Conservation (phyloP, 2,888 invertebrate genomes). For the Hydroisotoma schaefferi region DNA sequence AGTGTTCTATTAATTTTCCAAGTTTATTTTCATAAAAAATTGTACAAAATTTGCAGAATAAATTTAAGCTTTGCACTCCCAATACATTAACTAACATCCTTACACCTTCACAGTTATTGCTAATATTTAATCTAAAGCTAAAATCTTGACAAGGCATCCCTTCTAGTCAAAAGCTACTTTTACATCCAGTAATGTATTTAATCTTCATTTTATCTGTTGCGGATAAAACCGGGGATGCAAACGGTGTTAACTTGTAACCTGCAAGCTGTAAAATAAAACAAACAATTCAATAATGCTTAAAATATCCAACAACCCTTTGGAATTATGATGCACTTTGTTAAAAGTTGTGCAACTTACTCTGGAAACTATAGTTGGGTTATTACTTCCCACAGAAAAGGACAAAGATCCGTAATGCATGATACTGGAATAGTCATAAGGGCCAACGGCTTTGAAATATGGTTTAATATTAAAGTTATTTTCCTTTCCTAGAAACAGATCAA, state of each 20-base stretch:
- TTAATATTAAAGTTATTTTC: constrained; percentile 1
- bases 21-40: too few relatives aligned
- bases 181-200: constrained; percentile 1
- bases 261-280: background rate
- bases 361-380: background rate
- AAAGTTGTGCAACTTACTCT: background rate
- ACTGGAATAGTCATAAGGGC: background rate
- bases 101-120: too few relatives aligned
- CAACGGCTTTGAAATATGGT: background rate
- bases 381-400: background rate
- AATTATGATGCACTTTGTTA: background rate
- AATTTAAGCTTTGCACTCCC: too few relatives aligned
- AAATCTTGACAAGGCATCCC: too few relatives aligned
- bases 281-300: background rate
- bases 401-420: constrained; percentile 1
- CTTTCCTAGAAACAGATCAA: background rate
- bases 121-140: too few relatives aligned
- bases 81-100: too few relatives aligned
- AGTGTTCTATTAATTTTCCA: too few relatives aligned
- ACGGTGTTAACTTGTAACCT: background rate
- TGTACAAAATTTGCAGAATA: too few relatives aligned
- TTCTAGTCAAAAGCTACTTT: constrained; percentile 3
- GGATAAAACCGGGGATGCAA: background rate
- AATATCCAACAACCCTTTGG: background rate
- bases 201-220: background rate